phyloP scores from a whole-genome alignment of 2,113 vertebrate genomes.

The Orycteropus afer region DNA sequence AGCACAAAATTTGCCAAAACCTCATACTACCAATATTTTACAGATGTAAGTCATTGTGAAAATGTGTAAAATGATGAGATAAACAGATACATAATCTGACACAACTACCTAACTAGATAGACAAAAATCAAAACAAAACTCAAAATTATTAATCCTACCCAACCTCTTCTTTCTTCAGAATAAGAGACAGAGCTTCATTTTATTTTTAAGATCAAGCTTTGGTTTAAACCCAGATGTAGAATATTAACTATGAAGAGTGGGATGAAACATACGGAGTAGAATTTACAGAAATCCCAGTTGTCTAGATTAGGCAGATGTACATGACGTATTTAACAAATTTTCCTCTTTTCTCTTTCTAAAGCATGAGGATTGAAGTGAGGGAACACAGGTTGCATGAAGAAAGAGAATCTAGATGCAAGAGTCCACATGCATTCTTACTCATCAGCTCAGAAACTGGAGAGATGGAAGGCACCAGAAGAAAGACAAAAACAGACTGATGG shows the following conservation, averaged over 20 bases:
- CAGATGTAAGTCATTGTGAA: neutral
- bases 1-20: neutral
- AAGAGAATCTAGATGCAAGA: neutral
- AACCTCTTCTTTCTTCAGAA: neutral
- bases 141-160: neutral
- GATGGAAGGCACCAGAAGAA: neutral
- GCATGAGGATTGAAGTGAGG: neutral
- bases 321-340: neutral
- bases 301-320: neutral
- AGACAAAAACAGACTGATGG: neutral
- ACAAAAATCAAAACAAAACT: neutral
- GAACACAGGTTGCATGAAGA: accelerated
- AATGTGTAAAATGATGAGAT: neutral
- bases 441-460: neutral
- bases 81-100: neutral
- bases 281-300: neutral
- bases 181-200: neutral
- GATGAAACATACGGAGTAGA: neutral
- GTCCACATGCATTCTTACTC: neutral
- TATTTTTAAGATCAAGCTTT: neutral
- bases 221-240: neutral
- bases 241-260: neutral
- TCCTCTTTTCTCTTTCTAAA: neutral
- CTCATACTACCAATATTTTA: neutral
- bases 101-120: neutral